Evolutionary conservation across 2,888 invertebrate species (phyloP), one percentile per base, ranked within the genome.

Genomic region (Dione vanillae): DNA sequence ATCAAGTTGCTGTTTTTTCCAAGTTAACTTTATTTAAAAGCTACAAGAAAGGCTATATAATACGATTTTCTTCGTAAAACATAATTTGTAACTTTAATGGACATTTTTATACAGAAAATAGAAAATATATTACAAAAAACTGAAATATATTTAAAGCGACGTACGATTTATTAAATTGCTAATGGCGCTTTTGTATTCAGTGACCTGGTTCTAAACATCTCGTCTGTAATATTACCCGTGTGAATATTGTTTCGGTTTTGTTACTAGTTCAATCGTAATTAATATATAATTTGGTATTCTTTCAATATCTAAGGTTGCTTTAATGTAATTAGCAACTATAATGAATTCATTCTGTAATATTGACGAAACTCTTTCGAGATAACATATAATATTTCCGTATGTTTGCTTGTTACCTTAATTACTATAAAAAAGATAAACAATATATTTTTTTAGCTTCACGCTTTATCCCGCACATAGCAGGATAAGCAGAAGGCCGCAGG

Each of bases 1-100:
- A 19, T 52, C 2, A 41, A 49, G 37, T 16, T 51, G 20, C 19
- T 27, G 14, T 59, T 52, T 43, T 66, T 58, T 67, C 65, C 35
- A n/a, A 45, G 16, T 10, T 37, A 69, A 69, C 45, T 72, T 61
- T 59, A 43, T 59, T 61, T 35, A 43, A 67, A 64, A 65, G 65
- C 64, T 71, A 56, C n/a, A 52, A 52, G 9, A 27, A 45, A 12
- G n/a, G 62, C 20, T 12, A 47, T 61, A 69, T 69, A 64, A 69
- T 41, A 62, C 16, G 52, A 65, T 65, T 65, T 69, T 14, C 64
- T 64, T 14, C 43, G 35, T 20, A 37, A 47, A 64, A 47, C 54
- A 43, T 65, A n/a, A 35, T 41, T 27, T 40, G 49, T 49, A 49
- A 19, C 37, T 37, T 64, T 64, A 37, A 64, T 49, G 47, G 64